A percentile compares a stretch with the other conserved stretches of the same genome.
Conservation (phyloP, 2,888 invertebrate genomes). For the Gortyna flavago region DNA sequence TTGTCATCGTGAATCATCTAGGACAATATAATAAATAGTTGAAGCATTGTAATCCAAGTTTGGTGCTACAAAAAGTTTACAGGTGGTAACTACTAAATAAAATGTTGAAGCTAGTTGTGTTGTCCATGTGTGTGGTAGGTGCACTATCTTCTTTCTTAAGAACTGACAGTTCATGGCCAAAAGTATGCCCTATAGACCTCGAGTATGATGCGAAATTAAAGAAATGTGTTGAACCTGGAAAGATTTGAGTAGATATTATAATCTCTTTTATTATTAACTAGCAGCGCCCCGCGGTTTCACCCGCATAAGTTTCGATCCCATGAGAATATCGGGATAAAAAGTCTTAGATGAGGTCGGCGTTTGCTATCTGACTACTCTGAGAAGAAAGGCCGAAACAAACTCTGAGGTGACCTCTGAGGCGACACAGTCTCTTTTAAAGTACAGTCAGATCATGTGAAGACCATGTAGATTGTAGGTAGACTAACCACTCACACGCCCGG, state of each 20-base stretch:
- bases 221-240: constrained; percentile 2
- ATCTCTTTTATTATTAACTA: neutral
- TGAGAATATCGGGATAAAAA: neutral
- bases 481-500: no score
- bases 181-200: constrained; percentile 21
- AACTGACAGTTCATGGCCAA: neutral
- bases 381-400: no score
- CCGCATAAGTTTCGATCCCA: neutral
- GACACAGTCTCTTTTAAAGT: no score
- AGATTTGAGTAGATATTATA: constrained; percentile 13
- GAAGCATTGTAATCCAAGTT: neutral
- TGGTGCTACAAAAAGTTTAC: neutral
- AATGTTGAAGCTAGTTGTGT: constrained; percentile 13
- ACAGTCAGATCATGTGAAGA: no score
- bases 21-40: constrained; percentile 9
- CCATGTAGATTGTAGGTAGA: no score
- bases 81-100: neutral
- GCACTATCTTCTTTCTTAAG: constrained; percentile 16
- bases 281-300: neutral
- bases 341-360: no score
- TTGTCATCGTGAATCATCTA: constrained; percentile 16
- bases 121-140: constrained; percentile 13
- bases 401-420: no score
- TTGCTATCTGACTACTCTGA: no score
- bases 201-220: neutral